These are phyloP conservation scores for Clarias batrachus DNA, from an alignment of 2,113 vertebrate genomes.

Conservation along the genomic window DNA sequence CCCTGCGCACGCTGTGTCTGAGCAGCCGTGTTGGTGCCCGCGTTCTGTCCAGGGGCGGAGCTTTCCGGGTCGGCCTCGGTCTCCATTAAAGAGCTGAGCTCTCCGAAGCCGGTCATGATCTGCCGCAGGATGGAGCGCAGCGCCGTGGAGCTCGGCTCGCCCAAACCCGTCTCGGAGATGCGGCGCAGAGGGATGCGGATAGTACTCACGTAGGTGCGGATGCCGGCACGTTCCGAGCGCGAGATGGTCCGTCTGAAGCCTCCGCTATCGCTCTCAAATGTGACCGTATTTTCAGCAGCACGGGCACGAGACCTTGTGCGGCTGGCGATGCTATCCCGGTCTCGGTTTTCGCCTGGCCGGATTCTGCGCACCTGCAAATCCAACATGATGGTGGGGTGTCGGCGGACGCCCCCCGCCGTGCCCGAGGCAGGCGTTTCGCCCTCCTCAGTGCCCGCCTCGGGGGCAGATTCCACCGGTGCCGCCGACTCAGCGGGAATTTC, in stretches of 20 bases:
- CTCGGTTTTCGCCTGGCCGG: constrained; percentile 86
- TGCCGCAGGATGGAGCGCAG: constrained; percentile 88
- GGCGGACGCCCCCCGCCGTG: constrained; percentile 71
- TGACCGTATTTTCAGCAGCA: constrained; percentile 84
- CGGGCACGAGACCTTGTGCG: constrained; percentile 87
- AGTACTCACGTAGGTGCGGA: constrained; percentile 90
- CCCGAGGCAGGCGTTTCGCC: constrained; percentile 69
- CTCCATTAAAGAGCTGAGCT: constrained; percentile 91
- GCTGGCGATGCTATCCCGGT: constrained; percentile 87
- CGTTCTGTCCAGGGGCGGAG: constrained; percentile 59
- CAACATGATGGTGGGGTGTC: constrained; percentile 88
- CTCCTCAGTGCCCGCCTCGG: constrained; percentile 74
- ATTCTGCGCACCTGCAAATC: constrained; percentile 91
- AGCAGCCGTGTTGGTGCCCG: constrained; percentile 35
- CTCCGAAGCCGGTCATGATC: constrained; percentile 93
- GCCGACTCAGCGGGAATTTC: constrained; percentile 64
- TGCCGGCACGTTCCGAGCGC: constrained; percentile 83
- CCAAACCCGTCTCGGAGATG: constrained; percentile 84
- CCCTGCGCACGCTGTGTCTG: constrained; percentile 57
- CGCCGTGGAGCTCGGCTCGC: constrained; percentile 86
- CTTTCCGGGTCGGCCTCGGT: constrained; percentile 82
- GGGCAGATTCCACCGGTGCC: constrained; percentile 64
- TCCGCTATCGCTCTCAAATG: constrained; percentile 87
- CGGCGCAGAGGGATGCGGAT: constrained; percentile 87
- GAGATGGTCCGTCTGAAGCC: constrained; percentile 89